A percentile compares a stretch with the other conserved stretches of the same genome.
Evolutionary conservation across 2,888 invertebrate genomes (phyloP).

Genomic region (Pocota personata): DNA sequence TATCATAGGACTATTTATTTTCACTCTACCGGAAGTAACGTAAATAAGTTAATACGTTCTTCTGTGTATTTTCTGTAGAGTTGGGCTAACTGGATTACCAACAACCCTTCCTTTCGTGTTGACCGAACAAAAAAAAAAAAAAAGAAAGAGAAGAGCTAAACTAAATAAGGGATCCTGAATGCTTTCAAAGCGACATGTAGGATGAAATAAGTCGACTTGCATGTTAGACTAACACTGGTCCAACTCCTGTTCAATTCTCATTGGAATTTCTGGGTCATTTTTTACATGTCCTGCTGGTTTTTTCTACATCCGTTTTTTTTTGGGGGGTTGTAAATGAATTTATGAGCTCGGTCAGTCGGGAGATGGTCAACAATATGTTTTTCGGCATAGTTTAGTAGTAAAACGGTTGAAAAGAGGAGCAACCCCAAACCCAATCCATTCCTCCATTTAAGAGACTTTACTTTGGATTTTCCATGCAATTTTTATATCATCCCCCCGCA

Average conservation of each 20-base stretch:
- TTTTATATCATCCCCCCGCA: not conserved
- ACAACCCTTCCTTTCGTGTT: conserved; percentile 6
- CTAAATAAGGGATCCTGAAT: conserved; percentile 30
- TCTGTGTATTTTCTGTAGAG: not conserved
- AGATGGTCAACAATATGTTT: conserved; percentile 44
- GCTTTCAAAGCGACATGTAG: conserved; percentile 6
- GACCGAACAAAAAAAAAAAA: not conserved
- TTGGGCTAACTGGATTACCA: conserved; percentile 28
- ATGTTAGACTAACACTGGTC: conserved; percentile 7
- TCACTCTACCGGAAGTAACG: conserved; percentile 71
- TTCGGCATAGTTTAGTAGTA: conserved; percentile 13
- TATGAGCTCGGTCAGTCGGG: conserved; percentile 57
- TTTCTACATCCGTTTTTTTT: not conserved
- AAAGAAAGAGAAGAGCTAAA: not conserved
- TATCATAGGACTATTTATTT: conserved; percentile 71
- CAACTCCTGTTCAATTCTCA: conserved; percentile 4
- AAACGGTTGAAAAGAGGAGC: not conserved
- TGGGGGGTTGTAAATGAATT: conserved; percentile 61
- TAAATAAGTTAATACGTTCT: conserved; percentile 70
- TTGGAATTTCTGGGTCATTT: conserved; percentile 63
- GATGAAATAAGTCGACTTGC: not conserved
- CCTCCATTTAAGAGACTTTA: conserved; percentile 35
- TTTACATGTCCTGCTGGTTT: conserved; percentile 32
- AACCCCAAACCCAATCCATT: no score
- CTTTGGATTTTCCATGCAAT: conserved; percentile 16